Evolutionary conservation across 1,140 invertebrate species (phyloP).

Genomic region (Drosophila seguyi): DNA sequence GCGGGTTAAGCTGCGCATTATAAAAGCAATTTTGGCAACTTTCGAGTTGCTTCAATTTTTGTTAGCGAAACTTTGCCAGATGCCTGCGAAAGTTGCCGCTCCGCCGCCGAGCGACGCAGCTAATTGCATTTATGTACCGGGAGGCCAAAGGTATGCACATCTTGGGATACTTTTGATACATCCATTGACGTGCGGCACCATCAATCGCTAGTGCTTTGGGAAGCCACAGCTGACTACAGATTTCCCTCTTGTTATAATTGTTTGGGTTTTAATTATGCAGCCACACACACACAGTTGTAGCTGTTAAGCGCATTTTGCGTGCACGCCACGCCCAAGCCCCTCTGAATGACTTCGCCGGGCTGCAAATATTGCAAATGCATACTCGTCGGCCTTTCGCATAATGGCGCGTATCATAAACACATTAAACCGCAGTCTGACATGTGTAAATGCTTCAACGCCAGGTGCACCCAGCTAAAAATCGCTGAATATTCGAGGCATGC

Average conservation of each 20-base stretch:
- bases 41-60: conserved; percentile 73
- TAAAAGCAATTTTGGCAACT: conserved; percentile 77
- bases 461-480: neutral
- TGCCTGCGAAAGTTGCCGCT: conserved; percentile 34
- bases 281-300: neutral
- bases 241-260: conserved; percentile 5
- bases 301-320: conserved; percentile 8
- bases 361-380: conserved; percentile 24
- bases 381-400: conserved; percentile 7
- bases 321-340: too few relatives aligned
- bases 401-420: conserved; percentile 56
- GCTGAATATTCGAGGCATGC: conserved; percentile 1
- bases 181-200: neutral
- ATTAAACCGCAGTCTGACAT: conserved; percentile 68
- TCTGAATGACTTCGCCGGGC: neutral
- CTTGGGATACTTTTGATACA: conserved; percentile 3
- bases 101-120: conserved; percentile 12
- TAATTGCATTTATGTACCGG: conserved; percentile 32
- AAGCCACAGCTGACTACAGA: neutral
- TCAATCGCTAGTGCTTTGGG: conserved; percentile 2
- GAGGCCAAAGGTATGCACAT: neutral
- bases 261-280: conserved; percentile 7
- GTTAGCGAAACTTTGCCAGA: conserved; percentile 64
- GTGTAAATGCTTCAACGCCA: conserved; percentile 46
- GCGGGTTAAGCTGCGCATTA: conserved; percentile 59